Percentiles rank a stretch among this genome's conserved stretches.
These are phyloP conservation scores for Orchesella cincta DNA, from an alignment of 1,140 invertebrate genomes.

Conservation along the genomic window DNA sequence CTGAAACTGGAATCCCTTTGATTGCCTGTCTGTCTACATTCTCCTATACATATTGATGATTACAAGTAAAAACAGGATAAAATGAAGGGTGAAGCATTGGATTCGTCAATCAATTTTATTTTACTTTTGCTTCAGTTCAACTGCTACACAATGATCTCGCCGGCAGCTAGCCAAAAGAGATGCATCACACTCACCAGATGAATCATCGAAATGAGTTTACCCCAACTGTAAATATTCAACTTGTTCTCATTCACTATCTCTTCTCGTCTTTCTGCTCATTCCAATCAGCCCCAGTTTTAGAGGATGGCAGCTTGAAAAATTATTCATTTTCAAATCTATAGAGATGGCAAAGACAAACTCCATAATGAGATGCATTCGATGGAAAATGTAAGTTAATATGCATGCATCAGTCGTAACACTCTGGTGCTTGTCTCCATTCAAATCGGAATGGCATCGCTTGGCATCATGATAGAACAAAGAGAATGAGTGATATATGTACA, in stretches of 20 bases:
- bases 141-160: constrained; percentile 3
- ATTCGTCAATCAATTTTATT: neutral
- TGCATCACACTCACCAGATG: constrained; percentile 4
- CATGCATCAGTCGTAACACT: neutral
- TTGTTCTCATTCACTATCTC: neutral
- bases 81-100: neutral
- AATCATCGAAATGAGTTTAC: constrained; percentile 19
- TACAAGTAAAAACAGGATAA: neutral
- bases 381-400: neutral
- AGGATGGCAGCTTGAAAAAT: constrained; percentile 54
- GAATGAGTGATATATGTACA: neutral
- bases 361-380: constrained; percentile 22
- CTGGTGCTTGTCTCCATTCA: neutral
- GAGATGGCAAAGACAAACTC: neutral
- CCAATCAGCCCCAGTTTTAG: constrained; percentile 42
- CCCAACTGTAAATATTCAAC: constrained; percentile 21
- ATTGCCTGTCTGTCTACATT: constrained; percentile 12
- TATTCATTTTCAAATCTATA: constrained; percentile 45
- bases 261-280: constrained; percentile 37
- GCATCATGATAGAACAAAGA: neutral
- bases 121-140: constrained; percentile 9
- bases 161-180: neutral
- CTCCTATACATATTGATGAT: neutral
- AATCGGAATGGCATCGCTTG: neutral
- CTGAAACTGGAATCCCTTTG: constrained; percentile 21